A percentile compares a stretch with the other conserved stretches of the same genome.
Conservation (phyloP, 2,113 vertebrate species). For the Labeo catla region DNA sequence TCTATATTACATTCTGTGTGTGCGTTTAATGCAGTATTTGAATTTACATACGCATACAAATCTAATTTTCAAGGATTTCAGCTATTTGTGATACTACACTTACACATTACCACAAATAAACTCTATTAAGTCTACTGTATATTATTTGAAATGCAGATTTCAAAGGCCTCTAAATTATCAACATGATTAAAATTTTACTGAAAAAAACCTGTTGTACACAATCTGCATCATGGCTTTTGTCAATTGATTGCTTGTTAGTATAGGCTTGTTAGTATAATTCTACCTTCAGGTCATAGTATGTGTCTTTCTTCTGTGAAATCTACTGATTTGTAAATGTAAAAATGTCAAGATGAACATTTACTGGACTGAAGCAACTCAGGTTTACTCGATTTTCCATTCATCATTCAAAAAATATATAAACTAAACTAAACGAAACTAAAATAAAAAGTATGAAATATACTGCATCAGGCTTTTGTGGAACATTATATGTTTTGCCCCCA, state of each 20-base stretch:
- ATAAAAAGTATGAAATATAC: no score
- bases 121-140: neutral
- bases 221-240: neutral
- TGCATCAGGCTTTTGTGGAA: no score
- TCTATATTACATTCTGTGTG: neutral
- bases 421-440: no score
- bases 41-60: neutral
- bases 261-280: neutral
- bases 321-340: neutral
- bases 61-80: neutral
- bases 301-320: neutral
- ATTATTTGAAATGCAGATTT: neutral
- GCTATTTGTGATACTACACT: neutral
- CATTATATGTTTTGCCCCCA: no score
- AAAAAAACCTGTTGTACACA: neutral
- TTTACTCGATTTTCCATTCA: neutral
- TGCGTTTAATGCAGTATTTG: neutral
- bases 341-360: neutral
- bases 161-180: neutral
- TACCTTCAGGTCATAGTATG: neutral
- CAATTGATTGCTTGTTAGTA: neutral
- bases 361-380: neutral
- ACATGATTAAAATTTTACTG: neutral
- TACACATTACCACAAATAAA: neutral
- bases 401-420: no score